Evolutionary conservation across 2,797 vertebrate species (phyloP).

Genomic region (Poliocrania exsul): DNA sequence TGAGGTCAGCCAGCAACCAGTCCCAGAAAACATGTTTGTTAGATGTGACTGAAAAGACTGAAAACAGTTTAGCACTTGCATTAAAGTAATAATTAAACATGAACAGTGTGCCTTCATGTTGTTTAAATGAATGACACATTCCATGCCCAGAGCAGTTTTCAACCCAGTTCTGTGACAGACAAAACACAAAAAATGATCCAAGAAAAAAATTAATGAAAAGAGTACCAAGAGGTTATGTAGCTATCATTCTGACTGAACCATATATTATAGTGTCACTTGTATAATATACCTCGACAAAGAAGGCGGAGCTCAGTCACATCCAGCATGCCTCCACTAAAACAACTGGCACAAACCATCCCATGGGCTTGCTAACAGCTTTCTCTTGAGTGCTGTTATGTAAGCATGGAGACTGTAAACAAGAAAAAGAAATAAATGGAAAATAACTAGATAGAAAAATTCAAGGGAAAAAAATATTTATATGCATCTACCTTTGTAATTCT

Average conservation of each 20-base stretch:
- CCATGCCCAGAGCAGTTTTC: slow-evolving; percentile 57
- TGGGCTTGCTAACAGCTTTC: slow-evolving; percentile 1
- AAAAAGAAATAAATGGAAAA: slow-evolving; percentile 37
- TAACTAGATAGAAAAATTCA: background rate
- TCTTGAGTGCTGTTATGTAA: slow-evolving; percentile 44
- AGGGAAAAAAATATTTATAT: background rate
- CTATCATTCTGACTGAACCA: slow-evolving; percentile 2
- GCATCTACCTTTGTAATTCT: background rate
- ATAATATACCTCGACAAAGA: background rate
- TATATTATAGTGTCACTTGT: background rate
- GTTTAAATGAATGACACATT: slow-evolving; percentile 69
- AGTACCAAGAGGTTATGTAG: slow-evolving; percentile 40
- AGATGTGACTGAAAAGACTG: slow-evolving; percentile 63
- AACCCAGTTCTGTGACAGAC: slow-evolving; percentile 53
- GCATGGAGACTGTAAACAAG: background rate
- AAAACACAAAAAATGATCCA: slow-evolving; percentile 58
- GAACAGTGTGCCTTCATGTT: slow-evolving; percentile 53
- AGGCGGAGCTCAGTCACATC: background rate
- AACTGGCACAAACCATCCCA: slow-evolving; percentile 29
- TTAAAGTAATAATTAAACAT: slow-evolving; percentile 65
- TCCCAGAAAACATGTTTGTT: slow-evolving; percentile 58
- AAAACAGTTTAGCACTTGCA: slow-evolving; percentile 65
- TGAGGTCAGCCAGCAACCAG: slow-evolving; percentile 57
- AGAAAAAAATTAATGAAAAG: slow-evolving; percentile 53
- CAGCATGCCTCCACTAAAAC: background rate